Evolutionary conservation across 2,888 invertebrate genomes (phyloP).

Genomic region (Ophion ellenae): DNA sequence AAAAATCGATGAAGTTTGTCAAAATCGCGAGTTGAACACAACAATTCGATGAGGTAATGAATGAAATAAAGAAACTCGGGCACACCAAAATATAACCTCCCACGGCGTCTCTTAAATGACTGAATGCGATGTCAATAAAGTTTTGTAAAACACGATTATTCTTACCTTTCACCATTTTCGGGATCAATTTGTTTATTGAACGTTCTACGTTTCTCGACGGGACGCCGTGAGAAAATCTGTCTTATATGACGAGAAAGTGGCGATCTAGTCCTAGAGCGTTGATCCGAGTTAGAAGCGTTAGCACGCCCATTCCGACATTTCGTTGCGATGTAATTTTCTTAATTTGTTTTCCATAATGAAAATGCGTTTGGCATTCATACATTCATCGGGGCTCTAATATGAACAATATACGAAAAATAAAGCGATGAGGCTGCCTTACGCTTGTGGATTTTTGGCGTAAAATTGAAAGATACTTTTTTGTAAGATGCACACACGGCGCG

Average conservation of each 20-base stretch:
- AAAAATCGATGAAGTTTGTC: background rate
- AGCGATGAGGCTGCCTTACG: background rate
- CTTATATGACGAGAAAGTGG: slow-evolving; percentile 45
- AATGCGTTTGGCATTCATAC: background rate
- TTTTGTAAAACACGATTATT: background rate
- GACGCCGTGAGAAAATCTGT: slow-evolving; percentile 26
- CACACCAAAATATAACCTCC: slow-evolving; percentile 58
- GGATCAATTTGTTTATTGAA: background rate
- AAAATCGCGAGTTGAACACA: background rate
- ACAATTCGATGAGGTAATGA: background rate
- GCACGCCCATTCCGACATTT: slow-evolving; percentile 62
- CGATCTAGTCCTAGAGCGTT: slow-evolving; percentile 49
- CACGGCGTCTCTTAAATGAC: slow-evolving; percentile 5
- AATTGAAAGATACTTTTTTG: slow-evolving; percentile 36
- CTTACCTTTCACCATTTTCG: slow-evolving; percentile 64
- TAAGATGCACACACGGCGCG: slow-evolving; percentile 39
- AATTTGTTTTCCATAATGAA: slow-evolving; percentile 20
- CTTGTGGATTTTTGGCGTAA: slow-evolving; percentile 17
- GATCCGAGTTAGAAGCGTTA: slow-evolving; percentile 57
- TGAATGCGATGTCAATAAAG: slow-evolving; percentile 35
- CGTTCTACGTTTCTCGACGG: slow-evolving; percentile 5
- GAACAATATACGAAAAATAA: background rate
- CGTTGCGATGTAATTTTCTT: slow-evolving; percentile 34
- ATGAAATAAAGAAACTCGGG: background rate
- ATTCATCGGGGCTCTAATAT: background rate